Percentiles rank a stretch among this genome's conserved stretches.
phyloP scores from a whole-genome alignment of 2,113 vertebrate species.

The Nerophis ophidion region DNA sequence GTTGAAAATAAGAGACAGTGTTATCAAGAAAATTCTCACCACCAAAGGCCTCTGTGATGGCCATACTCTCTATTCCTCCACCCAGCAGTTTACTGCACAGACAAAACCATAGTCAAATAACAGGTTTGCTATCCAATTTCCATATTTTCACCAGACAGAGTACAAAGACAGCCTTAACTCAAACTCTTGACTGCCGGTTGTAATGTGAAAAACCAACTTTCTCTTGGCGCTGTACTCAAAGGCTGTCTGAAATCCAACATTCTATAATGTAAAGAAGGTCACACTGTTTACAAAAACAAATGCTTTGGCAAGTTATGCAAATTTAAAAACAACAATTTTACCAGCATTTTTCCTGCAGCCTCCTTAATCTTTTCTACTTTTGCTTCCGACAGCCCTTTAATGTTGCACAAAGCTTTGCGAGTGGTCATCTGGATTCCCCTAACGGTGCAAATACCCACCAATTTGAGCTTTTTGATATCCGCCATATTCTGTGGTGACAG shows the following conservation, averaged over 20 bases:
- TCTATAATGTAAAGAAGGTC: constrained; percentile 62
- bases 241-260: constrained; percentile 90
- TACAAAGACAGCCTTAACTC: constrained; percentile 74
- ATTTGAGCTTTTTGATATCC: constrained; percentile 96
- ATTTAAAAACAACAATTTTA: constrained; percentile 47
- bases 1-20: neutral
- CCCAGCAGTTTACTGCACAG: constrained; percentile 88
- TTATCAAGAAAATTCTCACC: constrained; percentile 66
- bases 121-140: neutral
- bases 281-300: neutral
- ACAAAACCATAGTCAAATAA: neutral
- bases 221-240: constrained; percentile 90
- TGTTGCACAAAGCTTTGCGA: constrained; percentile 84
- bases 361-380: constrained; percentile 99
- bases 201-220: constrained; percentile 92
- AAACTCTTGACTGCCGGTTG: constrained; percentile 95
- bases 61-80: constrained; percentile 97
- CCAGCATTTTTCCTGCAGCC: constrained; percentile 93
- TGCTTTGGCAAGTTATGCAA: neutral
- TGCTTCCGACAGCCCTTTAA: constrained; percentile 94
- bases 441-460: constrained; percentile 92
- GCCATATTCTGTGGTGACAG: constrained; percentile 80
- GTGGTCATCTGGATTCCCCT: constrained; percentile 99
- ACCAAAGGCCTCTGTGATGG: constrained; percentile 97
- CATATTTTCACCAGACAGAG: neutral